A percentile compares a stretch with the other conserved stretches of the same genome.
These are phyloP conservation scores for Eulacestoma nigropectus DNA, from an alignment of 2,113 vertebrate genomes.

Conservation along the genomic window DNA sequence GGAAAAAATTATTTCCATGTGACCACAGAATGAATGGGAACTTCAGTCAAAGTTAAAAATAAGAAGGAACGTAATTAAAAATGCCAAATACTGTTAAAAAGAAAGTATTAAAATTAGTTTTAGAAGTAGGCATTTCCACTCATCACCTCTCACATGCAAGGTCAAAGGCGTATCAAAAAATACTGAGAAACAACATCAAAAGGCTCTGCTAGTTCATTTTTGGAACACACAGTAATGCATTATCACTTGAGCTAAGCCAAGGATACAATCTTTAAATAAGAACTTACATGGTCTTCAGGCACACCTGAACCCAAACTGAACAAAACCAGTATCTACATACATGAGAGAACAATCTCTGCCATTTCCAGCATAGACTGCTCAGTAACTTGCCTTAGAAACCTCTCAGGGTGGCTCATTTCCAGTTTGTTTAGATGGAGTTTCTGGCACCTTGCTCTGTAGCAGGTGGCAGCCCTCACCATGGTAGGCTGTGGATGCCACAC, in stretches of 20 bases:
- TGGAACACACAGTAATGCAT: background rate
- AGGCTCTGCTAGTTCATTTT: background rate
- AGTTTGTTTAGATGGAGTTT: background rate
- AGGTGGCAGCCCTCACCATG: fast-evolving
- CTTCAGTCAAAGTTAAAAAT: background rate
- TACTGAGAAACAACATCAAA: background rate
- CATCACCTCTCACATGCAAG: background rate
- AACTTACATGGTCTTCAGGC: background rate
- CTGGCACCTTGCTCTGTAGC: background rate
- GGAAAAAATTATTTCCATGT: background rate
- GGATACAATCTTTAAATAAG: background rate
- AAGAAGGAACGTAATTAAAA: background rate
- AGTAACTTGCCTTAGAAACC: background rate
- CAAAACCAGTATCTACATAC: background rate
- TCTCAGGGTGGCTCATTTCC: background rate
- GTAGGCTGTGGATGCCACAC: background rate
- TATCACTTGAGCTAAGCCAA: background rate
- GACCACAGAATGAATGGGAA: background rate
- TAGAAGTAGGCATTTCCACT: background rate
- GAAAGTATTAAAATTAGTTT: background rate
- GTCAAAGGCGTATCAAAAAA: background rate
- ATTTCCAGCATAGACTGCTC: background rate
- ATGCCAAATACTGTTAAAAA: background rate
- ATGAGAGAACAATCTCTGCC: background rate
- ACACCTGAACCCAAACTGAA: background rate